Conservation (phyloP, 1,140 invertebrate genomes). For the Lineus longissimus region DNA sequence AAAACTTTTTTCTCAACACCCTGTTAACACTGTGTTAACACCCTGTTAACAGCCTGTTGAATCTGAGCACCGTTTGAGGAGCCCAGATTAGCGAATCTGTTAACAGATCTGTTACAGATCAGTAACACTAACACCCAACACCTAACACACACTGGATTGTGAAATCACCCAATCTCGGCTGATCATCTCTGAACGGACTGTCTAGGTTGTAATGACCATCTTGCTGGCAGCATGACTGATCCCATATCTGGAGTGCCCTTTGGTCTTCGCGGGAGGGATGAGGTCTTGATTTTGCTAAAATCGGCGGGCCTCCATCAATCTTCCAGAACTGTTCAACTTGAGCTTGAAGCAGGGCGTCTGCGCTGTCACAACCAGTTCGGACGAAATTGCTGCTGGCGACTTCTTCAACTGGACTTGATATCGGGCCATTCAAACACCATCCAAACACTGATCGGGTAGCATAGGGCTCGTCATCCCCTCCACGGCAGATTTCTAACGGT, state of each 20-base stretch:
- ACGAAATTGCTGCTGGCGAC: not conserved
- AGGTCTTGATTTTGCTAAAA: not conserved
- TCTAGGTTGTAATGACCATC: slow-evolving; percentile 12
- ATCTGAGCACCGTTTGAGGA: no score
- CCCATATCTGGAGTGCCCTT: not conserved
- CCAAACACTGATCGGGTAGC: slow-evolving; percentile 9
- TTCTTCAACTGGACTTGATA: not conserved
- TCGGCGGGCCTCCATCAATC: no score
- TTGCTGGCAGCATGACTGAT: slow-evolving; percentile 10
- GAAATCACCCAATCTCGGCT: not conserved
- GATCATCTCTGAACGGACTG: slow-evolving; percentile 10
- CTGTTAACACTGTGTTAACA: no score
- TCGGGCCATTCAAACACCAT: slow-evolving; percentile 9
- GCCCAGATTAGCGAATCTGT: no score
- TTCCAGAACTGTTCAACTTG: not conserved
- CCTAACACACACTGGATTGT: no score
- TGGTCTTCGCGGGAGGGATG: not conserved
- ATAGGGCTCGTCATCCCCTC: slow-evolving; percentile 3
- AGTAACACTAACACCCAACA: no score
- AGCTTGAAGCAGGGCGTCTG: no score
- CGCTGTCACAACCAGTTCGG: not conserved
- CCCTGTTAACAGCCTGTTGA: no score
- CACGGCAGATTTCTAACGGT: slow-evolving; percentile 5
- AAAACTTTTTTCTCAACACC: no score
- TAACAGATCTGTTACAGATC: no score